Base-by-base conservation (phyloP, 2,797 vertebrate species). In the Tympanoctomys barrerae region DNA sequence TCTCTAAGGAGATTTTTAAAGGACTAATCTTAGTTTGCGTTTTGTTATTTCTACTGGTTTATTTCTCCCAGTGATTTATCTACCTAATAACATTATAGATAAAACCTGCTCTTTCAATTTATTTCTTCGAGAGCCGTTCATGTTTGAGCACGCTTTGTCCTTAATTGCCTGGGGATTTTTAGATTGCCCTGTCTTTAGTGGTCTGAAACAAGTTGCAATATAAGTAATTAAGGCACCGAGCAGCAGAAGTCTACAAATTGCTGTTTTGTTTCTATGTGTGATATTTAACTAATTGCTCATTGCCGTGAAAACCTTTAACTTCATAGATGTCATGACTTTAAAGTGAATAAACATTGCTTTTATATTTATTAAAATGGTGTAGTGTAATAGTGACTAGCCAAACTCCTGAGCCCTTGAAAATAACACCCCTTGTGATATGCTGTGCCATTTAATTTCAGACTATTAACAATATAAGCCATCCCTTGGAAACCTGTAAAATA, bases 71-170 rank as follows among this genome's bases (percentile, higher is more conserved):
- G 96, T 98, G 96, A 98, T 97, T 98, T 98, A 98, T 97, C 96
- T 97, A 86, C 95, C 95, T 97, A 97, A 97, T 98, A 97, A 97
- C 89, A 91, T 97, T 95, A 97, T 84, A 97, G 96, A 96, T 97
- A 95, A 97, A 97, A 95, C 88, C 87, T 89, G 59, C 71, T 95
- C 96, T 95, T 97, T 97, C 96, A 75, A 96, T 97, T 95, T 96
- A 91, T 97, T 96, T 97, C 97, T 95, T 94, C 83, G 89, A 94
- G 96, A 91, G 75, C 90, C 79, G 79, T 64, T 97, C 97, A 88
- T 95, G 96, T 97, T 91, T 89, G 90, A 96, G 91, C 96, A 95
- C 2, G 85, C 81, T 92, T 94, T 93, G 93, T 94, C 93, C 73
- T 96, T 98, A 97, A 97, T 98, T 96, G 96, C 96, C 98, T 86